A percentile compares a stretch with the other conserved stretches of the same genome.
Conservation (phyloP, 2,888 invertebrate species). For the Bombylius discolor region DNA sequence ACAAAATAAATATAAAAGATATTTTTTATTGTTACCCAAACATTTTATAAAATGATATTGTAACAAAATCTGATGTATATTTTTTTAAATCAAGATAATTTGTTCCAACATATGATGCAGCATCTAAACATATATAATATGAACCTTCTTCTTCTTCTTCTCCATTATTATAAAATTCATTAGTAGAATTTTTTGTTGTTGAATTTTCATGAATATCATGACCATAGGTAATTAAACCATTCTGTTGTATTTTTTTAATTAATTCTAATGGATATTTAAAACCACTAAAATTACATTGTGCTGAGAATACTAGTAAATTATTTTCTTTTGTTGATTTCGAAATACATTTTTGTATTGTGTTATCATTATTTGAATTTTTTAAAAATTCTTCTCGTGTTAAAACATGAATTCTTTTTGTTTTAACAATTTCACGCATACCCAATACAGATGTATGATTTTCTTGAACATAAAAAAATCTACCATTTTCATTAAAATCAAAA, state of each 20-base stretch:
- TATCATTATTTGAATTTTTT: slow-evolving; percentile 21
- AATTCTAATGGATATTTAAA: slow-evolving; percentile 71
- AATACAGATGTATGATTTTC: slow-evolving; percentile 95
- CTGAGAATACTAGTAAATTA: slow-evolving; percentile 72
- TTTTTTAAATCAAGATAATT: slow-evolving; percentile 59
- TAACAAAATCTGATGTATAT: slow-evolving; percentile 75
- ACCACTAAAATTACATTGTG: slow-evolving; percentile 92
- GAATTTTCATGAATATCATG: slow-evolving; percentile 16
- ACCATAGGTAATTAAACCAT: slow-evolving; percentile 39
- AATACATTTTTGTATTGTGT: neutral
- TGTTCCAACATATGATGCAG: slow-evolving; percentile 68
- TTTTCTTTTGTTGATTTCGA: slow-evolving; percentile 23
- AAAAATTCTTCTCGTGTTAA: slow-evolving; percentile 47
- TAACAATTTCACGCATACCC: slow-evolving; percentile 76
- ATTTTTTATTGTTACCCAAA: slow-evolving; percentile 43
- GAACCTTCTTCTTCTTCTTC: slow-evolving; percentile 14
- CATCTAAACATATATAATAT: slow-evolving; percentile 68
- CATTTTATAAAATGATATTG: slow-evolving; percentile 92
- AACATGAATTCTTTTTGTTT: slow-evolving; percentile 42
- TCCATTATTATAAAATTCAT: neutral
- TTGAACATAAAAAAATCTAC: slow-evolving; percentile 64
- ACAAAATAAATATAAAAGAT: neutral
- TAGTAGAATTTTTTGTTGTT: neutral
- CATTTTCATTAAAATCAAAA: slow-evolving; percentile 49
- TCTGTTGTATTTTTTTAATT: slow-evolving; percentile 51